Evolutionary conservation across 92 coral and sea anemone genomes (phyloP).

Genomic region (Paramuricea clavata): DNA sequence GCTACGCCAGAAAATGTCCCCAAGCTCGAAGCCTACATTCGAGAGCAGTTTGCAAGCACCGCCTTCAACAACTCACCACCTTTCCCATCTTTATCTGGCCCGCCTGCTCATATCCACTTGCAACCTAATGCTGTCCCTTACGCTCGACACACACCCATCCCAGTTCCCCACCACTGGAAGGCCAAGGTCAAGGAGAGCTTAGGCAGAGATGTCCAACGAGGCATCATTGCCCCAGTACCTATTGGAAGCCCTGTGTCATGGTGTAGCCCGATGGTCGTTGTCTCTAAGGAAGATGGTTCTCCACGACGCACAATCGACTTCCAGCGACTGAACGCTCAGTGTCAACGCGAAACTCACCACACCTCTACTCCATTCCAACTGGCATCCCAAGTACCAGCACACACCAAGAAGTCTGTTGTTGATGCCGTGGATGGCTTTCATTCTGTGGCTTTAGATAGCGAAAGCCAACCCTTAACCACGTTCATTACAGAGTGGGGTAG

Average conservation of each 20-base stretch:
- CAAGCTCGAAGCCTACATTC: slow-evolving; percentile 30
- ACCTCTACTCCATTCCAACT: slow-evolving; percentile 32
- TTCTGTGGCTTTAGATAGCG: neutral
- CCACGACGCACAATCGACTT: slow-evolving; percentile 28
- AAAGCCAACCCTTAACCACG: slow-evolving; percentile 18
- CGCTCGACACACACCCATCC: slow-evolving; percentile 28
- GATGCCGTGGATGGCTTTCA: slow-evolving; percentile 22
- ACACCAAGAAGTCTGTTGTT: slow-evolving; percentile 18
- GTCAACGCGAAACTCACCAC: slow-evolving; percentile 5
- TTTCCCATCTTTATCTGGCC: slow-evolving; percentile 27
- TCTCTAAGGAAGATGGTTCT: slow-evolving; percentile 9
- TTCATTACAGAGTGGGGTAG: slow-evolving; percentile 26
- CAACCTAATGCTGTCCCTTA: neutral
- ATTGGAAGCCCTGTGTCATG: slow-evolving; percentile 19
- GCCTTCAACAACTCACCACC: slow-evolving; percentile 33
- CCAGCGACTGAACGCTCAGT: slow-evolving; percentile 26
- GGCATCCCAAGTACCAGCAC: slow-evolving; percentile 19
- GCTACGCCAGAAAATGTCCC: slow-evolving; percentile 23
- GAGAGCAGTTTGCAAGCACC: slow-evolving; percentile 5
- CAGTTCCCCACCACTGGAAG: slow-evolving; percentile 38
- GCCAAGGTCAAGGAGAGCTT: neutral
- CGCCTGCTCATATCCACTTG: slow-evolving; percentile 25
- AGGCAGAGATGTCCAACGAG: neutral
- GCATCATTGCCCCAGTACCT: slow-evolving; percentile 8
- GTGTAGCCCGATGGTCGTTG: slow-evolving; percentile 28